These are phyloP conservation scores for Lordiphosa collinella DNA, from an alignment of 1,140 invertebrate genomes.

Conservation along the genomic window DNA sequence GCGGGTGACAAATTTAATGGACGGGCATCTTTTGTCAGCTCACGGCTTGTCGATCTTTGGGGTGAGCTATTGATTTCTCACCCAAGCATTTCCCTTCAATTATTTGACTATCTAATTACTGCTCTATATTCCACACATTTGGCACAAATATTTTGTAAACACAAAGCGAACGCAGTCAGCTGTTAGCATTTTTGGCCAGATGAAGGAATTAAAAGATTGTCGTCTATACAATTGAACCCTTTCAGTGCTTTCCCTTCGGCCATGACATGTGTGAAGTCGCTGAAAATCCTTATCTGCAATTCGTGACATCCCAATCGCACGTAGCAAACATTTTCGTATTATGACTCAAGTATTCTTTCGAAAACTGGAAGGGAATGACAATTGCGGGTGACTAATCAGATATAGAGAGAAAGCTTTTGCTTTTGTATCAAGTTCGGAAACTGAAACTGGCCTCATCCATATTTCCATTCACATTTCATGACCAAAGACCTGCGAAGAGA, in stretches of 20 bases:
- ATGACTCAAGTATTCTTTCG: too few species aligned
- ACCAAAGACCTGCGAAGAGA: too few species aligned
- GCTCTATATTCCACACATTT: constrained; percentile 54
- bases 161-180: constrained; percentile 27
- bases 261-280: constrained; percentile 20
- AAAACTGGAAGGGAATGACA: too few species aligned
- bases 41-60: constrained; percentile 1
- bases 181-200: constrained; percentile 50
- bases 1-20: constrained; percentile 78
- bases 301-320: constrained; percentile 40
- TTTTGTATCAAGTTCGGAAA: too few species aligned
- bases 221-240: constrained; percentile 16
- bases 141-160: constrained; percentile 75
- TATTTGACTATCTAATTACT: constrained; percentile 74
- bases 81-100: constrained; percentile 9
- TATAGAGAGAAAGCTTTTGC: too few species aligned
- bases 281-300: constrained; percentile 29
- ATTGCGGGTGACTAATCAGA: too few species aligned
- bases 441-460: too few species aligned
- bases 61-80: constrained; percentile 49
- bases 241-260: constrained; percentile 8
- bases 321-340: background rate
- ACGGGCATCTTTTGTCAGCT: constrained; percentile 51
- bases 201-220: constrained; percentile 53
- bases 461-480: too few species aligned